Base-by-base conservation (phyloP, 2,797 vertebrate species). In the Podarcis siculus region DNA sequence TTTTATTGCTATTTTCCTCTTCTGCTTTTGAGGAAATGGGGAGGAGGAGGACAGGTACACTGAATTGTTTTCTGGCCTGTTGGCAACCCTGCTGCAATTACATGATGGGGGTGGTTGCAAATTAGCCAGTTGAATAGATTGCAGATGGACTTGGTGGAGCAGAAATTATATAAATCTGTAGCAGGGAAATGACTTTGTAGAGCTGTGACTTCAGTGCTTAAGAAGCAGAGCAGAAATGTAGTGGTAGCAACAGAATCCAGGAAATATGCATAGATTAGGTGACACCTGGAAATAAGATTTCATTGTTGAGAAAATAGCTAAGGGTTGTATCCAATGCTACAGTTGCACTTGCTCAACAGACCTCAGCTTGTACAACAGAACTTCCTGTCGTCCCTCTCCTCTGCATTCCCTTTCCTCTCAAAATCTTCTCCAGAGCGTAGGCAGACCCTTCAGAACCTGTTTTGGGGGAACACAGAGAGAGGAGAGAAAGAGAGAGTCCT, bases 251-350 rank as follows among this genome's bases (percentile, higher is more conserved):
- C 37, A 55, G 55, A 85, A 61, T 4, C 39, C 71, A 85, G 35
- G 72, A 17, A 85, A 75, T 21, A 58, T n/a, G 17, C 39, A 45
- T 69, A 61, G 39, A 71, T 72, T 10, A 49, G 19, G 42, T 12
- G 13, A 75, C 30, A 19, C 21, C 42, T 90, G 90, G 86, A 92
- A 90, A 85, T 55, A 55, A 15, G 49, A 64, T 92, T 92, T 77
- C 82, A 37, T 82, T 45, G 25, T 69, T 82, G 35, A 75, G 35
- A 37, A 39, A 79, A 55, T 79, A 55, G 27, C 45, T n/a, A 17
- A 13, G 17, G 30, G 7, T 64, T 64, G 5, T 64, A 64, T 64
- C 61, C 61, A 64, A 64, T 1, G 1, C 21, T 23, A 64, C 21
- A 19, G 61, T 23, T 64, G 49, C 13, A 55, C 21, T 64, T 23